Base-by-base conservation (phyloP, 2,797 vertebrate genomes). In the Xenentodon cancila region DNA sequence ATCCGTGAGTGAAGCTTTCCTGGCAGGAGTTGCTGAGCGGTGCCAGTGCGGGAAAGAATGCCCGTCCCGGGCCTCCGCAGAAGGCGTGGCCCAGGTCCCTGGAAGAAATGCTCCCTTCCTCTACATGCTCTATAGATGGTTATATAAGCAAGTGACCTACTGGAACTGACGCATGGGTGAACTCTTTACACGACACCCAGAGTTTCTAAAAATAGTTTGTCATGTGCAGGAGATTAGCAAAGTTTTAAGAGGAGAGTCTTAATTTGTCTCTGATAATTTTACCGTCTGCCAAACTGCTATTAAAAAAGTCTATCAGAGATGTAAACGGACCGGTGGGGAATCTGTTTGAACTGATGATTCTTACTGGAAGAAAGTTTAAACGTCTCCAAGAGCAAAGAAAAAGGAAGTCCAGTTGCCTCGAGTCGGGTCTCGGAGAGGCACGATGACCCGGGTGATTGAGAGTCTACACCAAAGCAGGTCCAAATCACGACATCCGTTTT, bases 1-100 rank as follows among this genome's bases (percentile, higher is more conserved):
- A 87, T 84, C 85, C 53, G 32, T 51, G 73, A 80, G 70, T 65
- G 86, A 81, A 79, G 81, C 81, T 88, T 88, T 89, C 85, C 90
- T 86, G 88, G 82, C 84, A 80, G 81, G 68, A 78, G 75, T 18
- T 12, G 25, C 61, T 71, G 80, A 82, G 77, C 8, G 21, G 62
- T 84, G 80, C 79, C 81, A 82, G 68, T 68, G 67, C 40, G 37
- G 73, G 75, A 82, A 79, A 79, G 71, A 84, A 83, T 80, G 80
- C 70, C 64, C 19, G 15, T 68, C 43, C 56, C n/a, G 73, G 58
- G 52, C 52, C 70, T 66, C 59, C 5, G 13, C 34, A 17, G 56
- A 77, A 64, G 68, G 18, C 57, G 22, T 17, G 18, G 48, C 51
- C 67, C 20, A 4, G 8, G 55, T 45, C 61, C 52, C 58, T 56